Percentiles rank a stretch among this genome's conserved stretches.
phyloP scores from a whole-genome alignment of 2,113 vertebrate genomes.

The Bos javanicus region DNA sequence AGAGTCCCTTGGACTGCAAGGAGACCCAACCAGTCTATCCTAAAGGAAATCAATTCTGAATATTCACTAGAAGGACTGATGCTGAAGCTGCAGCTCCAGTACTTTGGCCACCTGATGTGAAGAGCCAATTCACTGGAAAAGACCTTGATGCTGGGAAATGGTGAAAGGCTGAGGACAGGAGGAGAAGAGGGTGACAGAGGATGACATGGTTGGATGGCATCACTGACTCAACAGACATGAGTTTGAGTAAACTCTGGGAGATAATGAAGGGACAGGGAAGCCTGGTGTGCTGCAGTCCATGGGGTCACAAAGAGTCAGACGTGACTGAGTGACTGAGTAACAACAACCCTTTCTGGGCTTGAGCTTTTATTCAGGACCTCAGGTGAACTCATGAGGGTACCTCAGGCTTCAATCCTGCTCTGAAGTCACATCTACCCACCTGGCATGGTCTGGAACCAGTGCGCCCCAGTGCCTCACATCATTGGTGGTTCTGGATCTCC shows the following conservation, averaged over 20 bases:
- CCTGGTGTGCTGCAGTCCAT: not conserved
- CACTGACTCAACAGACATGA: not conserved
- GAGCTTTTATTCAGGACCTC: not conserved
- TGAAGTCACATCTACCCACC: not conserved
- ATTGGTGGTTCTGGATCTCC: not conserved
- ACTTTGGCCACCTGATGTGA: not conserved
- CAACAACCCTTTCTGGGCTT: not conserved
- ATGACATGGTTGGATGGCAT: not conserved
- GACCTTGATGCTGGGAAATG: not conserved
- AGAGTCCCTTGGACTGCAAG: not conserved
- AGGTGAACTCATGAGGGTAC: not conserved
- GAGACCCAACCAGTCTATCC: not conserved
- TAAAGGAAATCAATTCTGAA: not conserved
- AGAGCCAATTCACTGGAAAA: not conserved
- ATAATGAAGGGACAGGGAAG: not conserved
- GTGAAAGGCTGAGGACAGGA: not conserved
- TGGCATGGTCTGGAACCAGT: not conserved
- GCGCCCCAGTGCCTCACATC: rapidly evolving
- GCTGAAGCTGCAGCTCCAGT: not conserved
- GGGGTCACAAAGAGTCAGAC: not conserved
- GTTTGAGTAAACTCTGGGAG: not conserved
- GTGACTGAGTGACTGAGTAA: rapidly evolving
- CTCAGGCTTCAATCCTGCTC: not conserved
- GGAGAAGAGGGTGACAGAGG: not conserved
- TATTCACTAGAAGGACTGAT: not conserved